These are phyloP conservation scores for Myanophis thanlyinensis DNA, from an alignment of 2,113 vertebrate genomes.

Conservation along the genomic window DNA sequence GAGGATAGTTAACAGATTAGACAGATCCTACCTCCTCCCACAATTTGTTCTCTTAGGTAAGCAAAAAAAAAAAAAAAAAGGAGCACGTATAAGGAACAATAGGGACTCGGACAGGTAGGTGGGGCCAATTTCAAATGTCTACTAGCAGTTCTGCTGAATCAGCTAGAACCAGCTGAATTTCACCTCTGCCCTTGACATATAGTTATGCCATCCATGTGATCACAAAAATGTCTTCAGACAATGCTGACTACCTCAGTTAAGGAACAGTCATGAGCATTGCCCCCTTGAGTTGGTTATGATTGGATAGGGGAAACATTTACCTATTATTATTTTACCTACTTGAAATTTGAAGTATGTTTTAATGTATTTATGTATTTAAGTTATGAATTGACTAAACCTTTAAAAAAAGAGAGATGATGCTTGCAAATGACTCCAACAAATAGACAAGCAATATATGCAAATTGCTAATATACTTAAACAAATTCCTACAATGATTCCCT, in stretches of 20 bases:
- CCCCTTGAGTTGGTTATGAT: background rate
- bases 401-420: background rate
- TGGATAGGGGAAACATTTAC: background rate
- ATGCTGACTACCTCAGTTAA: background rate
- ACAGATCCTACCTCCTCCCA: too few relatives aligned
- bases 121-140: too few relatives aligned
- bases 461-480: background rate
- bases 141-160: too few relatives aligned
- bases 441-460: background rate
- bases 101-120: too few relatives aligned
- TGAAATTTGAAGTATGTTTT: background rate
- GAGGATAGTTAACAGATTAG: too few relatives aligned
- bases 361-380: constrained; percentile 20
- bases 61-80: too few relatives aligned
- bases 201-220: background rate
- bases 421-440: background rate
- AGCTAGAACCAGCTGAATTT: too few relatives aligned
- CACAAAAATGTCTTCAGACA: background rate
- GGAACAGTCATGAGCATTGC: background rate
- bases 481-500: constrained; percentile 15
- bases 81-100: too few relatives aligned
- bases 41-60: too few relatives aligned
- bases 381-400: background rate
- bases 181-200: background rate
- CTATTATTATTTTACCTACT: background rate